Base-by-base conservation (phyloP, 1,140 invertebrate species). In the Apis mellifera region DNA sequence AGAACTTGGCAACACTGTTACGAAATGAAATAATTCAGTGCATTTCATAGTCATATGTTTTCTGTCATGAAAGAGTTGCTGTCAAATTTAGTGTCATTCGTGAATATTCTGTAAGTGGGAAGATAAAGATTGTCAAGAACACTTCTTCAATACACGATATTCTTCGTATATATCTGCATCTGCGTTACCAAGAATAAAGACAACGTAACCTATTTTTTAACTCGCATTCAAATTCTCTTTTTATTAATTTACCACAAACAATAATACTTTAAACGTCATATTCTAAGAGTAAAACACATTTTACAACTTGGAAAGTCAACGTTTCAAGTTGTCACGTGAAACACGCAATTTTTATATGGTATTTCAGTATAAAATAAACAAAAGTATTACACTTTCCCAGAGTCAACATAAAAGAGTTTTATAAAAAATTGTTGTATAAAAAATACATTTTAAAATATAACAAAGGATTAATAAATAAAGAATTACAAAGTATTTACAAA, bases 41-140 rank as follows among this genome's bases (percentile, higher is more conserved):
- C 19, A 77, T 78, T 82, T 84, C 72, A 65, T 70, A 85, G 84
- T 89, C 87, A 86, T 84, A 86, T 86, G 87, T 86, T 88, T 86
- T 83, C 52, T 70, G 57, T 77, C 52, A 62, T 72, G 59, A 70
- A 60, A n/a, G 65, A 9, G 54, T n/a, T 62, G 65, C 86, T 86
- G 86, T 88, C 86, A 84, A 73, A 80, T 73, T 86, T 32, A 57
- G 74, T 86, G 70, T 81, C 59, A 62, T 68, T 86, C 23, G 70
- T 57, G 60, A 65, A 82, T 55, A 68, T 70, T 62, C 13, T 26
- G 1, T 68, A 48, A 52, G 32, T 57, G 21, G 15, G 15, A 42
- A 74, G 15, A 0, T 26, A 15, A 48, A 52, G 9, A 32, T 50
- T 23, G 12, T n/a, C n/a, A 50, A 19, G 23, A 68, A 12, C 26